Evolutionary conservation across 1,140 invertebrate genomes (phyloP), one percentile per base, ranked within the genome.

Genomic region (Polypedilum vanderplanki): DNA sequence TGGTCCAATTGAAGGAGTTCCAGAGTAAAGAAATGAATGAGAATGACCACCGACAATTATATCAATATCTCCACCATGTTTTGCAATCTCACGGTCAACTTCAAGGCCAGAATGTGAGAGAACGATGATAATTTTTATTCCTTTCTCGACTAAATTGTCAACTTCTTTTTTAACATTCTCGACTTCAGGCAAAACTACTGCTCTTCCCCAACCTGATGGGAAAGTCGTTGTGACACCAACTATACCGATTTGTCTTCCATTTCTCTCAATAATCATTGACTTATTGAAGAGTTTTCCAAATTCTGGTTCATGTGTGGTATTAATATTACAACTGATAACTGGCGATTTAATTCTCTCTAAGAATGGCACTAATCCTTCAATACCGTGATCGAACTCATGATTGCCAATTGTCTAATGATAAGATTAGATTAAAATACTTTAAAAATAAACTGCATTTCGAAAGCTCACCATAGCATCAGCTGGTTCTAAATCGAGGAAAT

Each of bases 381-480:
- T 84, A 0, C 87, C 88, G 79, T 93, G 87, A 79, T 96, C 94
- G 80, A 96, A 96, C 80, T 96, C 94, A 78, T 96, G 94, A 80
- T 96, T 96, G 7, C 94, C 94, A 9, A 96, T 79, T 0, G 91
- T 88, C 91, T 92, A 20, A 10, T 9, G 9, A 18, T 18, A 70
- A 20, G 7, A 18, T 5, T 8, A 5, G 18, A 70, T 22, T 4
- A 22, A 20, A 70, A 20, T 20, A 20, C 3, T 22, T 1, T 7
- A n/a, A n/a, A 70, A 46, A 80, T 80, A 40, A 33, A 5, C 20
- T 76, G 20, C 17, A 20, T 70, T n/a, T n/a, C n/a, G 12, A 15
- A 12, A n/a, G 46, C 46, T 86, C 83, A 93, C 91, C 85, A 92
- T 88, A 5, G 86, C 91, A 79, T 91, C 90, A 78, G 90, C 88